phyloP scores from a whole-genome alignment of 2,888 invertebrate genomes.

The Hypomecis atomaria region DNA sequence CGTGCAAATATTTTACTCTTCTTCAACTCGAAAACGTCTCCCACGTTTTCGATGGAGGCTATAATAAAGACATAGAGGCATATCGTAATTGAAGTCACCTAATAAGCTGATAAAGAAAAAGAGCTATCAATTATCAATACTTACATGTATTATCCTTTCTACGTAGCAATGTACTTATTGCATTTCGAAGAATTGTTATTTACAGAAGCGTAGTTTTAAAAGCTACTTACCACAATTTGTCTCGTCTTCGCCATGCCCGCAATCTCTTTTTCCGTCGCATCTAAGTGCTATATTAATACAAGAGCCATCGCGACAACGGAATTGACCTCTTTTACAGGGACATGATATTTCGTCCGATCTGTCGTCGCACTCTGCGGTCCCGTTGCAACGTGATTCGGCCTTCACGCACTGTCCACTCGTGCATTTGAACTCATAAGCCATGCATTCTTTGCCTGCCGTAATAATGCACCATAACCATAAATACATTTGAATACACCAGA shows the following conservation, averaged over 20 bases:
- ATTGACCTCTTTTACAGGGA: slow-evolving; percentile 79
- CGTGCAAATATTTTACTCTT: slow-evolving; percentile 27
- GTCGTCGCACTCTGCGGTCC: slow-evolving; percentile 80
- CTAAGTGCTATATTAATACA: slow-evolving; percentile 86
- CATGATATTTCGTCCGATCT: slow-evolving; percentile 75
- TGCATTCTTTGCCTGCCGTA: slow-evolving; percentile 80
- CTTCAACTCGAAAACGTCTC: no score
- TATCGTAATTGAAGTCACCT: no score
- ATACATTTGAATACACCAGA: slow-evolving; percentile 44
- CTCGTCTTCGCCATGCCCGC: slow-evolving; percentile 86
- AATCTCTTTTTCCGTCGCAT: slow-evolving; percentile 87
- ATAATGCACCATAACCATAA: slow-evolving; percentile 72
- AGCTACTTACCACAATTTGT: slow-evolving; percentile 75
- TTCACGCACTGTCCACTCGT: slow-evolving; percentile 86
- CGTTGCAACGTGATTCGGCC: slow-evolving; percentile 81
- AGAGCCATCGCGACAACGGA: slow-evolving; percentile 86
- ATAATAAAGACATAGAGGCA: no score
- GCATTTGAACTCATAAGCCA: slow-evolving; percentile 86
- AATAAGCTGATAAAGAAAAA: neutral
- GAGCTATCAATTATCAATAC: neutral
- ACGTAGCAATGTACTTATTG: neutral
- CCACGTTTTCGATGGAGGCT: neutral
- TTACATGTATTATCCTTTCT: neutral
- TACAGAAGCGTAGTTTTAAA: slow-evolving; percentile 34
- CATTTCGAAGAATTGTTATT: slow-evolving; percentile 31